phyloP scores from a whole-genome alignment of 2,888 invertebrate genomes.

The Flexamia atlantica region DNA sequence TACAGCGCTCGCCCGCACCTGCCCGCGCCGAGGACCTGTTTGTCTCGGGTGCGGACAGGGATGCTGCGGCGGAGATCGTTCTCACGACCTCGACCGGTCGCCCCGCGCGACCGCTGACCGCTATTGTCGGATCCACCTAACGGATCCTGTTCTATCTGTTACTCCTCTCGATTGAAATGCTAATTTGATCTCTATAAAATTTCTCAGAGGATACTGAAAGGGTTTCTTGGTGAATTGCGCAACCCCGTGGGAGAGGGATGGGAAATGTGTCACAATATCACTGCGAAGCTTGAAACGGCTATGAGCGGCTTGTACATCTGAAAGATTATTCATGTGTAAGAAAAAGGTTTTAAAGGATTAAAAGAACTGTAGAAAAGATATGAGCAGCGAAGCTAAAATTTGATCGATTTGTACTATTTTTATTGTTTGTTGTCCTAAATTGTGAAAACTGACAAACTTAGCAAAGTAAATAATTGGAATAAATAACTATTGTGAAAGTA shows the following conservation, averaged over 20 bases:
- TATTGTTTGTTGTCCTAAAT: no score
- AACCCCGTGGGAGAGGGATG: conserved; percentile 38
- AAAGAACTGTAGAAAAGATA: no score
- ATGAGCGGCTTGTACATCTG: no score
- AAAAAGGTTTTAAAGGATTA: no score
- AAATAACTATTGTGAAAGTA: no score
- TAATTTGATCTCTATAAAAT: conserved; percentile 18
- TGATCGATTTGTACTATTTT: no score
- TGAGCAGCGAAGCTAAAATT: no score
- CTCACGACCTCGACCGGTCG: conserved; percentile 25
- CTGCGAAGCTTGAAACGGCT: no score
- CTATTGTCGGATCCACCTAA: conserved; percentile 12
- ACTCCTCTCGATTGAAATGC: conserved; percentile 32
- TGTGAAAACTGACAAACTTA: no score
- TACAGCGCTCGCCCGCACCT: background rate
- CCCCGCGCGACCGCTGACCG: conserved; percentile 18
- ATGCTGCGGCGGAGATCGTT: conserved; percentile 43
- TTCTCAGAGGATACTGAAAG: conserved; percentile 6
- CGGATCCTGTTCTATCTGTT: conserved; percentile 49
- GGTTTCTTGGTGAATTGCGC: background rate
- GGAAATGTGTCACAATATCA: background rate
- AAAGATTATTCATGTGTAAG: no score
- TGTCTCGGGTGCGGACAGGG: conserved; percentile 38
- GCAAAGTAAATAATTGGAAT: no score
- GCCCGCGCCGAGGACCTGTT: background rate